phyloP scores from a whole-genome alignment of 2,888 invertebrate genomes.

The Linhomoeus sp. region DNA sequence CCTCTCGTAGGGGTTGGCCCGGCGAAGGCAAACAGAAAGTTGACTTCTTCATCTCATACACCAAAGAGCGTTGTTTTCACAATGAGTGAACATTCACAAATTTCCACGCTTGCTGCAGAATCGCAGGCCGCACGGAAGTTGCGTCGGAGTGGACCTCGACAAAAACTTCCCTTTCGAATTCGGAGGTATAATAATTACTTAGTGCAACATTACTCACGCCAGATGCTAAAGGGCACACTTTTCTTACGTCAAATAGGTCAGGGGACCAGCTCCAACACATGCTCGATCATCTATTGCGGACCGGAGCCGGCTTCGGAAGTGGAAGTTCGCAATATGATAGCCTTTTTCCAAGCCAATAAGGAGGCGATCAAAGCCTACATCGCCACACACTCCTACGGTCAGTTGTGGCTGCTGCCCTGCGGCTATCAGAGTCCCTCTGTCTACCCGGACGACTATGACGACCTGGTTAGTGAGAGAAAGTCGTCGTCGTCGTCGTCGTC shows the following conservation, averaged over 20 bases:
- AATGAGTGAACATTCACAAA: too few species aligned
- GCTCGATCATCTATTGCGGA: neutral
- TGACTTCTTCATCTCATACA: too few species aligned
- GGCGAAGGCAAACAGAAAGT: too few species aligned
- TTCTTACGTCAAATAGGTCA: too few species aligned
- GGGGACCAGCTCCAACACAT: neutral
- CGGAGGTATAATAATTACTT: neutral
- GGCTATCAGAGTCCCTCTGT: neutral
- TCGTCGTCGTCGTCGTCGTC: neutral
- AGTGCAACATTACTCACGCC: neutral
- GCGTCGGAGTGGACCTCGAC: slow-evolving; percentile 3
- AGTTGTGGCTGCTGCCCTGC: neutral
- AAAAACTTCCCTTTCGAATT: neutral
- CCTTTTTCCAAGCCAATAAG: neutral
- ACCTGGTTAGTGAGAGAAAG: neutral
- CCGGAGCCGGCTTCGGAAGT: neutral
- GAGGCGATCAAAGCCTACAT: neutral
- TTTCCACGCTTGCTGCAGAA: too few species aligned
- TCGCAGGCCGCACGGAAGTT: neutral
- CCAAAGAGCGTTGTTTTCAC: too few species aligned
- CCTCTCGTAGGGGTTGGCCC: too few species aligned
- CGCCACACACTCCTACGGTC: neutral
- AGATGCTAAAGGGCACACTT: too few species aligned
- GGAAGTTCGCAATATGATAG: neutral
- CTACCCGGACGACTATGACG: neutral